Percentiles rank a stretch among this genome's conserved stretches.
Conservation (phyloP, 2,113 vertebrate genomes). For the Peromyscus maniculatus region DNA sequence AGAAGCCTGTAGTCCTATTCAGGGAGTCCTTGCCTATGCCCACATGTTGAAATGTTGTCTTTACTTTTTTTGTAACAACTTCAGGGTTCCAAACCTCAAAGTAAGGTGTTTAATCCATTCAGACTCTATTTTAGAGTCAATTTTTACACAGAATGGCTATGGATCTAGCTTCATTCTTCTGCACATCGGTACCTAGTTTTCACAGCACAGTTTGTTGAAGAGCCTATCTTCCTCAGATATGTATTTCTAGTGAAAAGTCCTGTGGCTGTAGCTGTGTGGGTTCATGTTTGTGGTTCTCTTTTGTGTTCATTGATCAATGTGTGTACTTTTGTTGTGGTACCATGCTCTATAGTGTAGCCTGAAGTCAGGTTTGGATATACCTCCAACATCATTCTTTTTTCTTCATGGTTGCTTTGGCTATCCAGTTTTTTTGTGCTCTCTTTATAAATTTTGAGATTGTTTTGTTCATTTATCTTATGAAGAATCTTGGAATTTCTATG, state of each 20-base stretch:
- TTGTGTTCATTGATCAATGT: background rate
- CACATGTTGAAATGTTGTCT: background rate
- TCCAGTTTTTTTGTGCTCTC: no score
- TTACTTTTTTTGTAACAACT: background rate
- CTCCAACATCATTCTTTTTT: background rate
- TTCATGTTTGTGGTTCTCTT: background rate
- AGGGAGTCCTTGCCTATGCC: background rate
- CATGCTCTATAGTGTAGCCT: no score
- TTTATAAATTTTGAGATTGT: no score
- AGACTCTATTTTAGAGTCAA: background rate
- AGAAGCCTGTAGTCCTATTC: background rate
- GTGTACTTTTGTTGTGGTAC: no score
- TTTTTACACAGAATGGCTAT: background rate
- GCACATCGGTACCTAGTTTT: background rate
- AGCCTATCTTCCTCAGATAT: background rate
- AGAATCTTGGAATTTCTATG: no score
- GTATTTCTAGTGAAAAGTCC: background rate
- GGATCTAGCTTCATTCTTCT: background rate
- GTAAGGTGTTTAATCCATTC: background rate
- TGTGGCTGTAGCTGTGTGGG: background rate
- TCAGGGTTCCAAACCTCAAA: background rate
- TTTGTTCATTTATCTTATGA: no score
- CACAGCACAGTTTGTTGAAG: background rate
- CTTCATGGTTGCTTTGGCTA: background rate
- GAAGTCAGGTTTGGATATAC: no score